Percentiles rank a stretch among this genome's conserved stretches.
These are phyloP conservation scores for Zaprionus ghesquierei DNA, from an alignment of 1,140 invertebrate species.

Conservation along the genomic window DNA sequence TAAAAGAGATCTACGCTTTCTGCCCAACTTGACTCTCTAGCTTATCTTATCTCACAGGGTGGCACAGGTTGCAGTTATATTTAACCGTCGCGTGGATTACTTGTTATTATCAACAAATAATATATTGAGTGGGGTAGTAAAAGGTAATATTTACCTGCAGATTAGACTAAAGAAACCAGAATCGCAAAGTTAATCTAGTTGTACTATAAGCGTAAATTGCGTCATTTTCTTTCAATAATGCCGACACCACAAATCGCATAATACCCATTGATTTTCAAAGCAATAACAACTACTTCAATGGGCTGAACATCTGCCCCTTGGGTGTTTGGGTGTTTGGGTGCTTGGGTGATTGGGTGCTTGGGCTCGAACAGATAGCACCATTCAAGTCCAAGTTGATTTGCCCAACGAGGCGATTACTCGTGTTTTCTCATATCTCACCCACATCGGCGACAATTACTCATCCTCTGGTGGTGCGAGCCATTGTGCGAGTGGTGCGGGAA, in stretches of 20 bases:
- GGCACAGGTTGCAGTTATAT: not conserved
- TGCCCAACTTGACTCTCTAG: not conserved
- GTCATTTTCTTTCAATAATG: not conserved
- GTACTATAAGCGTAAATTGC: not conserved
- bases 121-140: not conserved
- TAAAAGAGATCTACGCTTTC: not conserved
- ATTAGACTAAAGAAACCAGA: not conserved
- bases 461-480: not conserved
- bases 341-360: too few species aligned
- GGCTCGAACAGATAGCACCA: conserved; percentile 27
- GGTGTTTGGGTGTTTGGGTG: not conserved
- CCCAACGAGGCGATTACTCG: conserved; percentile 53
- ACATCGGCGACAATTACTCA: conserved; percentile 56
- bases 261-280: not conserved
- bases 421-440: conserved; percentile 30
- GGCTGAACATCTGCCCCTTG: not conserved
- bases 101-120: not conserved
- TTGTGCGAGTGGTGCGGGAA: not conserved
- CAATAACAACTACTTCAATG: not conserved
- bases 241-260: not conserved
- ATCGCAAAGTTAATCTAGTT: not conserved
- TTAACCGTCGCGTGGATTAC: not conserved
- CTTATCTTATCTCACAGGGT: not conserved
- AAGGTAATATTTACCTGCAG: not conserved
- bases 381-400: conserved; percentile 32